Conservation (phyloP, 2,113 vertebrate species). For the Beaufortia kweichowensis region DNA sequence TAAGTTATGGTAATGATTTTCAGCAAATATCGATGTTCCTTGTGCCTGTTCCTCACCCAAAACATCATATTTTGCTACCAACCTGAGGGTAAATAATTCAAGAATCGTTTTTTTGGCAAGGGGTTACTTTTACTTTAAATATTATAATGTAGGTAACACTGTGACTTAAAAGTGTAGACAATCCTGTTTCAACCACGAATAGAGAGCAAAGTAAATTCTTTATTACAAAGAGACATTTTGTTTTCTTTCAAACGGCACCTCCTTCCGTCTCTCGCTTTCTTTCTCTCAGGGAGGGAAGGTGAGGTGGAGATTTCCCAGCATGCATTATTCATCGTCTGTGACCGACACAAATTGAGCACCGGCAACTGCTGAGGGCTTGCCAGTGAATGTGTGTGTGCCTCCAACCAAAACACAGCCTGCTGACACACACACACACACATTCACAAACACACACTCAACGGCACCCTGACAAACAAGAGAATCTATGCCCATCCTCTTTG, state of each 20-base stretch:
- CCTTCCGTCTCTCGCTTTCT: constrained; percentile 21
- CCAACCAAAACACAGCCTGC: constrained; percentile 52
- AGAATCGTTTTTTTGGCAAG: no score
- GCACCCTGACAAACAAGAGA: constrained; percentile 28
- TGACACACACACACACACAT: constrained; percentile 47
- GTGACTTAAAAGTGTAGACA: neutral
- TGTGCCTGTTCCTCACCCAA: no score
- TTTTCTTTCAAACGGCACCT: constrained; percentile 26
- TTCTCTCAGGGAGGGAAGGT: constrained; percentile 27
- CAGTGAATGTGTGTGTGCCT: constrained; percentile 42
- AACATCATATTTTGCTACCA: no score
- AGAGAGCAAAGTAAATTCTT: neutral
- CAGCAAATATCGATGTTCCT: no score
- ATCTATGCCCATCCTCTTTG: constrained; percentile 36
- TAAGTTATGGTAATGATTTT: no score
- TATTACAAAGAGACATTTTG: constrained; percentile 11
- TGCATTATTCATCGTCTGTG: constrained; percentile 53
- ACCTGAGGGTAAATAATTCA: no score
- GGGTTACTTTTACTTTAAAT: no score
- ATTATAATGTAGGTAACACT: neutral
- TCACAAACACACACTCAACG: constrained; percentile 35
- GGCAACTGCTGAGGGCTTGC: constrained; percentile 21
- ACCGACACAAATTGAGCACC: constrained; percentile 54
- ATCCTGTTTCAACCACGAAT: constrained; percentile 9
- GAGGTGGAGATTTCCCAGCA: constrained; percentile 46